Conservation (phyloP, 37 sponge, comb jelly and placozoan species). For the Aplysina aerophoba region DNA sequence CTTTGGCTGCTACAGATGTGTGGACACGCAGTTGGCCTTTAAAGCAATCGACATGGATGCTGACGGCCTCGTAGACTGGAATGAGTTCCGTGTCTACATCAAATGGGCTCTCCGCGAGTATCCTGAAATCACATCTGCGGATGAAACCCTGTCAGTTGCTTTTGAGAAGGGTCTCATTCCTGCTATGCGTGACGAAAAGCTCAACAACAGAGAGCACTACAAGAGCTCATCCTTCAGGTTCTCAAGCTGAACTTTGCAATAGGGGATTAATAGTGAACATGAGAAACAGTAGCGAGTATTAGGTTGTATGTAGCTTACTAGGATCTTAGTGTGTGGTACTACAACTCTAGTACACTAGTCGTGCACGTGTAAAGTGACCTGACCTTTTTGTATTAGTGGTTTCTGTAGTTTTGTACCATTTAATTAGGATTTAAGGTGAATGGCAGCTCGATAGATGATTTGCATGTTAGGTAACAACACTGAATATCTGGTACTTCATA, state of each 20-base stretch:
- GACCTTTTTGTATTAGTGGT: too few relatives aligned
- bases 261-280: background rate
- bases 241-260: too few relatives aligned
- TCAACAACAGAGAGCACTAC: slow-evolving; percentile 23
- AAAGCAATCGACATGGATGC: slow-evolving; percentile 81
- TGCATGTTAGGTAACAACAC: too few relatives aligned
- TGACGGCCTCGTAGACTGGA: slow-evolving; percentile 82
- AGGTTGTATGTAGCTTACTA: background rate
- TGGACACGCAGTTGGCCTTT: slow-evolving; percentile 54
- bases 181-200: slow-evolving; percentile 74
- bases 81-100: slow-evolving; percentile 81
- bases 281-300: background rate
- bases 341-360: too few relatives aligned
- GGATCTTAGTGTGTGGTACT: background rate
- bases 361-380: too few relatives aligned
- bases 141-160: slow-evolving; percentile 55
- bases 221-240: slow-evolving; percentile 5
- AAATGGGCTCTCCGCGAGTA: slow-evolving; percentile 87
- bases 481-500: too few relatives aligned
- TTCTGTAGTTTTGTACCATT: too few relatives aligned
- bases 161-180: slow-evolving; percentile 84
- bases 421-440: too few relatives aligned
- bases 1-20: slow-evolving; percentile 87
- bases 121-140: slow-evolving; percentile 50
- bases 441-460: too few relatives aligned